A percentile compares a stretch with the other conserved stretches of the same genome.
Evolutionary conservation across 2,113 vertebrate species (phyloP).

Genomic region (Crypturellus undulatus): DNA sequence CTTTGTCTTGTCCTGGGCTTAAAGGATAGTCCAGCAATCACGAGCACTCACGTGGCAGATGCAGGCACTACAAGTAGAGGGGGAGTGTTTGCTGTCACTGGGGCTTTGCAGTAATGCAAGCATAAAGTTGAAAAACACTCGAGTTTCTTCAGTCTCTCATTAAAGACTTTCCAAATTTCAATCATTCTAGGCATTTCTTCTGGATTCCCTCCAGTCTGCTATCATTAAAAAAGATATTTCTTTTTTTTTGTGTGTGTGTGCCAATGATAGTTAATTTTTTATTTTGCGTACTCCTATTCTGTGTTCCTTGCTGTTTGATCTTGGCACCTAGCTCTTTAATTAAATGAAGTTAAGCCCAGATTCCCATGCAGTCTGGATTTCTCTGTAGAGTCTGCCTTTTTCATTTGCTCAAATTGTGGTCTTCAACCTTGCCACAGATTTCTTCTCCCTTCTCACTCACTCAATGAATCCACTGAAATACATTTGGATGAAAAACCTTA

Average conservation of each 20-base stretch:
- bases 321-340: slow-evolving; percentile 48
- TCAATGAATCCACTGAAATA: neutral
- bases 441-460: neutral
- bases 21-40: neutral
- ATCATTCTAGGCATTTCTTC: neutral
- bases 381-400: neutral
- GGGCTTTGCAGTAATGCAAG: neutral
- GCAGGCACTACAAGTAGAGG: neutral
- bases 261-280: slow-evolving; percentile 2
- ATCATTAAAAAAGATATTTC: neutral
- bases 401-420: neutral
- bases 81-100: neutral
- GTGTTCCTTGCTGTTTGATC: slow-evolving; percentile 38
- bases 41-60: neutral
- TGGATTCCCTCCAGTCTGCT: slow-evolving; percentile 5
- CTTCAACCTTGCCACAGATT: neutral
- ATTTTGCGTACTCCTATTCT: neutral
- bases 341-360: neutral
- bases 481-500: neutral
- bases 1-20: neutral
- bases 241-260: neutral
- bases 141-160: neutral
- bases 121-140: neutral
- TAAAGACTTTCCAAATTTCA: slow-evolving; percentile 32
- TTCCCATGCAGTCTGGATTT: neutral